Evolutionary conservation across 1,140 invertebrate genomes (phyloP), one percentile per base, ranked within the genome.

Genomic region (Leptopilina clavipes): DNA sequence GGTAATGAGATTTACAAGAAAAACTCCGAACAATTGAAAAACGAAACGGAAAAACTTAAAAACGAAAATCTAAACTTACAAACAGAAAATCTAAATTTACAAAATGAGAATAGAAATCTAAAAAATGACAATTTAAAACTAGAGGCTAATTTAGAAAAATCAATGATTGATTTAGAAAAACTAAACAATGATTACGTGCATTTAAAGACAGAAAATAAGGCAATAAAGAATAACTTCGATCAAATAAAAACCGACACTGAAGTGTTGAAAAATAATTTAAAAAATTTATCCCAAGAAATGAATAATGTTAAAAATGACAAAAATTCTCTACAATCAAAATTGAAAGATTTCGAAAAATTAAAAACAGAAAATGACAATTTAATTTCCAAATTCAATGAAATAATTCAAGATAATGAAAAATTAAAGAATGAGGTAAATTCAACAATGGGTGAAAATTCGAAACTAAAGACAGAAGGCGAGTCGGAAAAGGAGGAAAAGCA

Each of bases 401-500:
- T 71, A 17, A 71, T 19, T 25, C 56, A 71, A 54, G 78, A 79
- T 40, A 81, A 76, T 44, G 76, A 76, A 44, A 74, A 75, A 73
- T 65, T 84, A 17, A 71, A 71, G 37, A 18, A 10, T 31, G 78
- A 80, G 12, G 22, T 80, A 0, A 56, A 77, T 71, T 65, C 56
- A 18, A 18, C 76, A 11, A 76, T 73, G 40, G 70, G 48, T 18
- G 74, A 48, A 44, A 73, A 71, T 74, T 70, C 74, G 31, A 82
- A 75, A 73, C 72, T 79, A 19, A 74, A 65, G 37, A 65, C 31
- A 8, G 79, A 83, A 56, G 59, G 31, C 44, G 65, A 77, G 45
- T 70, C 48, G n/a, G 25, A 40, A 43, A 73, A 75, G 19, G 73
- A 80, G 31, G 71, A 22, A 10, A 74, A 71, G 43, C 18, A 70